A percentile compares a stretch with the other conserved stretches of the same genome.
Conservation (phyloP, 2,888 invertebrate genomes). For the Oscheius sp. region DNA sequence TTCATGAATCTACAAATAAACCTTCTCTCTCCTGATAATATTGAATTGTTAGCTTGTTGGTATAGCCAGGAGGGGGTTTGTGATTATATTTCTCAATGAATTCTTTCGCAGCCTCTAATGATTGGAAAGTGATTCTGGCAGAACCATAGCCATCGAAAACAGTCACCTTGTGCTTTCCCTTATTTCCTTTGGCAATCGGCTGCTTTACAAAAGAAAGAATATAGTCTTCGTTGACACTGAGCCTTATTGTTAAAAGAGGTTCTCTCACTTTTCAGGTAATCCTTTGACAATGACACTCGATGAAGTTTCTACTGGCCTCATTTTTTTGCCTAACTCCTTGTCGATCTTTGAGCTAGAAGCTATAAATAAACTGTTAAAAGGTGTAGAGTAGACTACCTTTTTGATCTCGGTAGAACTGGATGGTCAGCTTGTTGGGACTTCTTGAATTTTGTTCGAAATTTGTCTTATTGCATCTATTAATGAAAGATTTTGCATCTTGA, state of each 20-base stretch:
- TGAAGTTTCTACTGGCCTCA: neutral
- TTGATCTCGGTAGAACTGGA: neutral
- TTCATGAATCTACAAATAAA: neutral
- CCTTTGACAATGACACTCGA: neutral
- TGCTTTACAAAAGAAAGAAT: neutral
- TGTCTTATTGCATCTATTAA: neutral
- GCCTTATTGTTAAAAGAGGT: neutral
- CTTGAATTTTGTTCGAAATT: neutral
- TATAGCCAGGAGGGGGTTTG: neutral
- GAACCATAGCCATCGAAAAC: neutral
- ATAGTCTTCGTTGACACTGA: slow-evolving; percentile 7
- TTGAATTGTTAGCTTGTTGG: neutral
- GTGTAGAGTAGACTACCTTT: neutral
- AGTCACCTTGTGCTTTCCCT: neutral
- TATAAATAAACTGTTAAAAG: neutral
- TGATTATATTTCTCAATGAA: neutral
- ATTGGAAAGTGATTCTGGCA: neutral
- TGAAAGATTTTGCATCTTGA: neutral
- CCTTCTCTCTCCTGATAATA: slow-evolving; percentile 11
- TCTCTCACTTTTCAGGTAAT: neutral
- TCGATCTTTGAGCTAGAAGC: neutral
- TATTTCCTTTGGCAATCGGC: neutral
- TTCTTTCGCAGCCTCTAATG: neutral
- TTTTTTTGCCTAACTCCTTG: neutral
- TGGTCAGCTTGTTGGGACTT: neutral